phyloP scores from a whole-genome alignment of 2,797 vertebrate species.

The Lateolabrax maculatus region DNA sequence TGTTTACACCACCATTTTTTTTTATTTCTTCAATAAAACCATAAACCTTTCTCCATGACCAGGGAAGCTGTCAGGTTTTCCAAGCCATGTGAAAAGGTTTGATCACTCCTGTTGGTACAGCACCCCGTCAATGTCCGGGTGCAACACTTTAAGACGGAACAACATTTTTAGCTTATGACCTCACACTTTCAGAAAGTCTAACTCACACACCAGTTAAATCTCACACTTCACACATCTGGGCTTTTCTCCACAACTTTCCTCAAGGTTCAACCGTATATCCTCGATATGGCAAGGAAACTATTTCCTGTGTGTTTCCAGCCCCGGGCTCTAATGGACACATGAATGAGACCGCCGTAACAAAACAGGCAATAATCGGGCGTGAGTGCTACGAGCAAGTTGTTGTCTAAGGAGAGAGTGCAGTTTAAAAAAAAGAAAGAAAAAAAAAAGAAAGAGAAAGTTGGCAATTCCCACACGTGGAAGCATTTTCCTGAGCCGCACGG shows the following conservation, averaged over 20 bases:
- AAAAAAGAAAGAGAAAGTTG: conserved; percentile 60
- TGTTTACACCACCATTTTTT: background rate
- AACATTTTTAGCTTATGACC: conserved; percentile 56
- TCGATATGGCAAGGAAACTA: conserved; percentile 59
- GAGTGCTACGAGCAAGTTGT: conserved; percentile 35
- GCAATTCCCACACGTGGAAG: conserved; percentile 82
- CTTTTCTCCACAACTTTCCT: conserved; percentile 48
- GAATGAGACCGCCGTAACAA: conserved; percentile 61
- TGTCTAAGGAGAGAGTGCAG: conserved; percentile 50
- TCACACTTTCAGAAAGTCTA: conserved; percentile 51
- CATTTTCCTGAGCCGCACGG: conserved; percentile 70
- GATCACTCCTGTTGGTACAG: conserved; percentile 28
- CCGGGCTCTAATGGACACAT: conserved; percentile 62
- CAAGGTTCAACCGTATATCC: conserved; percentile 64
- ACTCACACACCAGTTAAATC: conserved; percentile 46
- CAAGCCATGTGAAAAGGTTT: conserved; percentile 29
- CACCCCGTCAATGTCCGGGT: conserved; percentile 19
- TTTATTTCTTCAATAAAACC: conserved; percentile 14
- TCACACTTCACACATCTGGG: conserved; percentile 71
- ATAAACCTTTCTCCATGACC: background rate
- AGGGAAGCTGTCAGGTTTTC: conserved; percentile 11
- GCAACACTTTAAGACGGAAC: conserved; percentile 31
- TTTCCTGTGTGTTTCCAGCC: conserved; percentile 75
- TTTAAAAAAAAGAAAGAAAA: conserved; percentile 26
- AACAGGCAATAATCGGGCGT: conserved; percentile 49